phyloP scores from a whole-genome alignment of 2,113 vertebrate genomes.

The Spheniscus mendiculus region DNA sequence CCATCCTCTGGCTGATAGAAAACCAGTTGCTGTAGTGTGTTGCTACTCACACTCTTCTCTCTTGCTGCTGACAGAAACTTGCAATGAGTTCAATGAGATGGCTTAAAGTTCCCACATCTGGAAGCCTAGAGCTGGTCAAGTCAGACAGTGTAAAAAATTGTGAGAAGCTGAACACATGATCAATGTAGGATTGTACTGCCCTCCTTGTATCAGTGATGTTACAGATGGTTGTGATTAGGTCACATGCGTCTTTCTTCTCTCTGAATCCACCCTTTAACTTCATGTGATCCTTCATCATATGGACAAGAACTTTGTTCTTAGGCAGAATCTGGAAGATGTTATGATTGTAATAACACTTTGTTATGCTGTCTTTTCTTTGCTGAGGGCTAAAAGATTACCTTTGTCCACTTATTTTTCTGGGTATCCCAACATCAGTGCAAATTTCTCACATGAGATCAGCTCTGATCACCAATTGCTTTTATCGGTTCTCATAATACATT shows the following conservation, averaged over 20 bases:
- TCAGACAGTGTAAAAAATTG: constrained; percentile 28
- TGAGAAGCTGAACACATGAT: constrained; percentile 11
- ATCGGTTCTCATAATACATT: neutral
- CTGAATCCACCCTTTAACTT: constrained; percentile 22
- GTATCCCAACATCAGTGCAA: neutral
- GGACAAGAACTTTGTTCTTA: constrained; percentile 51
- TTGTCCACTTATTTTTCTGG: constrained; percentile 14
- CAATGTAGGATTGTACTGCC: neutral
- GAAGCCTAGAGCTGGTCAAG: neutral
- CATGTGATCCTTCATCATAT: constrained; percentile 24
- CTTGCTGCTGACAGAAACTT: constrained; percentile 23
- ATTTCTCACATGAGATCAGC: neutral
- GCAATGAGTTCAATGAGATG: neutral
- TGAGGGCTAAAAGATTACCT: constrained; percentile 14
- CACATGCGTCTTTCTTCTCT: neutral
- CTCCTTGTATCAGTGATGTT: constrained; percentile 36
- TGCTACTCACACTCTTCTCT: neutral
- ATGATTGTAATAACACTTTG: constrained; percentile 42
- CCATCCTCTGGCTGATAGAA: neutral
- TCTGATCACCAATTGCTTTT: constrained; percentile 21
- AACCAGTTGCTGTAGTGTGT: neutral
- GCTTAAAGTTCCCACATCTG: constrained; percentile 21
- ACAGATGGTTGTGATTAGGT: constrained; percentile 35
- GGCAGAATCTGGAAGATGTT: constrained; percentile 61
- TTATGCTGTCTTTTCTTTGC: constrained; percentile 31